Evolutionary conservation across 1,140 invertebrate species (phyloP).

Genomic region (Aphaenogaster ashmeadi): DNA sequence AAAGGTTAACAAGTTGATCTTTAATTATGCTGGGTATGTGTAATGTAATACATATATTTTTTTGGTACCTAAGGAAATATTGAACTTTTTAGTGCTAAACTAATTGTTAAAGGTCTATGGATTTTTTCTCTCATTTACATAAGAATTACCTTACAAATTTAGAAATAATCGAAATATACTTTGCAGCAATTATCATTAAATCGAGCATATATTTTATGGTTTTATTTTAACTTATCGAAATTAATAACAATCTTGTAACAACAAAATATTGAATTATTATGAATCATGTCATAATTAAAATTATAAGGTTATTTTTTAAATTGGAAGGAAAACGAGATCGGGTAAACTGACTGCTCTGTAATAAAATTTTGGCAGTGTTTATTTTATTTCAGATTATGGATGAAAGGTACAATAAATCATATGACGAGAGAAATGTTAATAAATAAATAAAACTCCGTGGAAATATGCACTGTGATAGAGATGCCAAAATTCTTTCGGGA

Average conservation of each 20-base stretch:
- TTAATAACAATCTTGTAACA: neutral
- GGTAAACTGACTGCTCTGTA: conserved; percentile 35
- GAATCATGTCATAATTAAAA: neutral
- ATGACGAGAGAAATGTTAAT: conserved; percentile 76
- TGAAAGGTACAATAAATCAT: conserved; percentile 78
- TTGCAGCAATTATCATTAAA: neutral
- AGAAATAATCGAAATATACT: conserved; percentile 13
- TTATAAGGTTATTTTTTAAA: neutral
- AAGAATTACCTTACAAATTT: neutral
- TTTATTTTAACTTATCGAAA: neutral
- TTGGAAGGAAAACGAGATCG: neutral
- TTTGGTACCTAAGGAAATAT: neutral
- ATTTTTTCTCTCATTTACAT: neutral
- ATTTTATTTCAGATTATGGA: conserved; percentile 81
- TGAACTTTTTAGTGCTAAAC: neutral
- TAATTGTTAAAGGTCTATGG: neutral
- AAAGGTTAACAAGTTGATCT: neutral
- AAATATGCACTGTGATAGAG: conserved; percentile 71
- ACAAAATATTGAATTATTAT: neutral
- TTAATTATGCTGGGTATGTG: neutral
- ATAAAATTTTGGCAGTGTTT: conserved; percentile 80
- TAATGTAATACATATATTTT: neutral
- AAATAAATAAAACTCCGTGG: conserved; percentile 81
- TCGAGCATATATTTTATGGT: neutral
- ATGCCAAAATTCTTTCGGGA: conserved; percentile 60